Evolutionary conservation across 2,113 vertebrate genomes (phyloP).

Genomic region (Dinomys branickii): DNA sequence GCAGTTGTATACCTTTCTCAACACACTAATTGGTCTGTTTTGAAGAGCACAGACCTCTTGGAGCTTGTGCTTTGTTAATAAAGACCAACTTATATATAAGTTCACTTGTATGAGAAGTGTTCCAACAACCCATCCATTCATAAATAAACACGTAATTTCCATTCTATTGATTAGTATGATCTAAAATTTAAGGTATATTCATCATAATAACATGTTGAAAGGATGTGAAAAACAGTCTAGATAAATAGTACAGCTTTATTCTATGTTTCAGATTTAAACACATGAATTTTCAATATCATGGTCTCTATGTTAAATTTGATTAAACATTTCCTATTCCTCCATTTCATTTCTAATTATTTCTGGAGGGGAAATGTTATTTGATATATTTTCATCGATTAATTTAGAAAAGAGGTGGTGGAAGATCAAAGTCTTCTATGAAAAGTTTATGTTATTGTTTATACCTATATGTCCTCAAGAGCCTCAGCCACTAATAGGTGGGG

Average conservation of each 20-base stretch:
- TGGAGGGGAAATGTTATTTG: not conserved
- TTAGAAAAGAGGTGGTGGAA: not conserved
- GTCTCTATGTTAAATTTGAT: not conserved
- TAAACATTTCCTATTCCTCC: not conserved
- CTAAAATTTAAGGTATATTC: conserved; percentile 18
- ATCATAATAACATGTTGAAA: not conserved
- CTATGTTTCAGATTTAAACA: not conserved
- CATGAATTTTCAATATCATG: not conserved
- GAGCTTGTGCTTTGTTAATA: not conserved
- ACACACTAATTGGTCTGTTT: not conserved
- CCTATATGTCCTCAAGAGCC: not conserved
- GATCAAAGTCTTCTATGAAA: not conserved
- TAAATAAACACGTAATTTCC: not conserved
- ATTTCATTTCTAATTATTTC: not conserved
- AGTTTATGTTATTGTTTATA: not conserved
- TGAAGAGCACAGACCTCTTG: not conserved
- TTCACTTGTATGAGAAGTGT: not conserved
- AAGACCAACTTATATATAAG: not conserved
- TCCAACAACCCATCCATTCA: not conserved
- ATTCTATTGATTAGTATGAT: not conserved
- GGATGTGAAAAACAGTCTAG: not conserved
- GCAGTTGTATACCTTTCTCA: not conserved
- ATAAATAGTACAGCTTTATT: not conserved
- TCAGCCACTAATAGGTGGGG: not conserved
- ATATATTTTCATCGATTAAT: not conserved